phyloP scores from a whole-genome alignment of 2,113 vertebrate genomes.

The Noturus placidus region DNA sequence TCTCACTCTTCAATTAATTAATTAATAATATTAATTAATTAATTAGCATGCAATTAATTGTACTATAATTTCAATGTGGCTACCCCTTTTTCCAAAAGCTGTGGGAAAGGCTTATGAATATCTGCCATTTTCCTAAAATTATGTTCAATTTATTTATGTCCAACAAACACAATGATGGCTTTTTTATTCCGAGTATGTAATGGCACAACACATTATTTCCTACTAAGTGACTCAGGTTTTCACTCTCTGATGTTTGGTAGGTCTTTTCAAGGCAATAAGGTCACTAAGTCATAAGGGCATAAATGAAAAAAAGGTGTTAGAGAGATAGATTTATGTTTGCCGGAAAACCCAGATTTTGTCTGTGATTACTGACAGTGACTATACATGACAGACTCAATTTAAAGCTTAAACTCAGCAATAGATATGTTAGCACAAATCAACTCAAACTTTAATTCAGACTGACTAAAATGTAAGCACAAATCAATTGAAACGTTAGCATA shows the following conservation, averaged over 20 bases:
- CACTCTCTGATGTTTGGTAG: not conserved
- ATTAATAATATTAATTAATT: too few relatives aligned
- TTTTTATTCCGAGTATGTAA: not conserved
- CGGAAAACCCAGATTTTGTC: not conserved
- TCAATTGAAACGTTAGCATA: not conserved
- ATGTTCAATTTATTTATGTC: not conserved
- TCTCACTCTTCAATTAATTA: too few relatives aligned
- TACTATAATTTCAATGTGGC: not conserved
- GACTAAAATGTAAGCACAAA: not conserved
- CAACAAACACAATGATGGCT: conserved; percentile 16
- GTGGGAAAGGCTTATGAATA: not conserved
- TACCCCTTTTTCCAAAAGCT: not conserved
- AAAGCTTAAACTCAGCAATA: not conserved
- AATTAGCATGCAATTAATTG: not conserved
- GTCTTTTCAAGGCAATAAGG: not conserved
- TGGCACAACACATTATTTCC: not conserved
- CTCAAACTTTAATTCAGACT: not conserved
- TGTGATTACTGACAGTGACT: not conserved
- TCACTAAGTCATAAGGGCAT: not conserved
- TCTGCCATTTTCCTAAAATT: conserved; percentile 8
- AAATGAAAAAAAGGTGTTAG: not conserved
- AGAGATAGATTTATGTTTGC: not conserved
- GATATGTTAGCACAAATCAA: not conserved
- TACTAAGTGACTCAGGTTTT: conserved; percentile 17
- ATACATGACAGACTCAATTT: not conserved